phyloP scores from a whole-genome alignment of 1,140 invertebrate species.

The Scaptomyza graminum region DNA sequence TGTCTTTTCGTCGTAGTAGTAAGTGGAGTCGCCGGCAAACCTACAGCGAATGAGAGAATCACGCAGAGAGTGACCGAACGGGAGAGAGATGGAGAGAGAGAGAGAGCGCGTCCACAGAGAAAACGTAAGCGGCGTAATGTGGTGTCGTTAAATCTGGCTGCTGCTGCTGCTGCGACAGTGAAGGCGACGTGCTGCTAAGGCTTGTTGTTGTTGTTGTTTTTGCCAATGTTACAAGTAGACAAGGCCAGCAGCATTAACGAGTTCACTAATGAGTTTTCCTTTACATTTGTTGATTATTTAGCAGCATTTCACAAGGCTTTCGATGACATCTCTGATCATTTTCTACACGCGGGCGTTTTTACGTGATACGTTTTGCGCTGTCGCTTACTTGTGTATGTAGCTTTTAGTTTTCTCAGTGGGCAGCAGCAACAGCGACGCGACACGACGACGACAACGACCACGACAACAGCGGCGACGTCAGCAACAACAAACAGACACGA shows the following conservation, averaged over 20 bases:
- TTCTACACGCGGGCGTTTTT: constrained; percentile 40
- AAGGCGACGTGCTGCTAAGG: constrained; percentile 4
- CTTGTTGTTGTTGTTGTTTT: constrained; percentile 5
- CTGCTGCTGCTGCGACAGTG: constrained; percentile 1
- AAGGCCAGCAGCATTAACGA: constrained; percentile 23
- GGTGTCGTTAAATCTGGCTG: constrained; percentile 23
- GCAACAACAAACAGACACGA: constrained; percentile 62
- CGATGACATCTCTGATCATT: constrained; percentile 1
- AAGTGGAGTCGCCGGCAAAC: constrained; percentile 54
- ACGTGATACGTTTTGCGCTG: constrained; percentile 42
- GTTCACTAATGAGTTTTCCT: constrained; percentile 5
- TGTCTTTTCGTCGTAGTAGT: constrained; percentile 39
- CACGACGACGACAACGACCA: constrained; percentile 28
- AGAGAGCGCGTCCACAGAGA: constrained; percentile 28
- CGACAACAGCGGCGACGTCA: constrained; percentile 38
- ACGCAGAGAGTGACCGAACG: constrained; percentile 14
- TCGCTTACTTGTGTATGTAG: constrained; percentile 34
- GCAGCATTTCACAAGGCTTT: constrained; percentile 1
- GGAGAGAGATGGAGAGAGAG: constrained; percentile 9
- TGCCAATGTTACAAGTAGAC: neutral
- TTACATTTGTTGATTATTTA: neutral
- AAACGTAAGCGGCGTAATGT: constrained; percentile 38
- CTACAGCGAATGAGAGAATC: constrained; percentile 39
- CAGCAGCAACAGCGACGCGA: constrained; percentile 50
- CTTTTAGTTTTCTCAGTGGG: constrained; percentile 35